These are phyloP conservation scores for Poecilia gillii DNA, from an alignment of 2,797 vertebrate genomes.

Conservation along the genomic window DNA sequence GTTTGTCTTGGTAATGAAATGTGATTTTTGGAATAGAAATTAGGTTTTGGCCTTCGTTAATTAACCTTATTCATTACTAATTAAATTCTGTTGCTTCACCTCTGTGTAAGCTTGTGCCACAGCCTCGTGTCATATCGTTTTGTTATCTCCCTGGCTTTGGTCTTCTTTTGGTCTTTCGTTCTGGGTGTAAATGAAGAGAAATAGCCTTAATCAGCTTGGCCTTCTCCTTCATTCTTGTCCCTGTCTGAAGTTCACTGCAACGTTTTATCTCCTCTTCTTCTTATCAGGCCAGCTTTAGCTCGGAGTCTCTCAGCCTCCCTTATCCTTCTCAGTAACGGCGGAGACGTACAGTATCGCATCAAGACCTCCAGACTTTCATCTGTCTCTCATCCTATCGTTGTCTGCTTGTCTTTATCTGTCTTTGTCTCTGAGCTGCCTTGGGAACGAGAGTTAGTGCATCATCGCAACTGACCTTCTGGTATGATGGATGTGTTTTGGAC, in stretches of 20 bases:
- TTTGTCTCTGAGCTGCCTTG: slow-evolving; percentile 13
- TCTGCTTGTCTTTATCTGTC: slow-evolving; percentile 30
- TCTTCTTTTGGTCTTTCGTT: slow-evolving; percentile 33
- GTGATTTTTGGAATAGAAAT: background rate
- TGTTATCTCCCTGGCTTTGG: slow-evolving; percentile 36
- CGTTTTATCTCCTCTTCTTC: slow-evolving; percentile 54
- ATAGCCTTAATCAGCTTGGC: slow-evolving; percentile 39
- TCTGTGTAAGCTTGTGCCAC: slow-evolving; percentile 33
- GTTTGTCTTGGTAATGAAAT: background rate
- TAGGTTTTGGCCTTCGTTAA: background rate
- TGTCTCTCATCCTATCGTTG: slow-evolving; percentile 30
- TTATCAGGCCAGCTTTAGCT: slow-evolving; percentile 62
- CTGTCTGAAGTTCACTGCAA: slow-evolving; percentile 49
- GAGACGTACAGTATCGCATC: slow-evolving; percentile 49
- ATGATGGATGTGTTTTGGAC: slow-evolving; percentile 5
- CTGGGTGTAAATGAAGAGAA: slow-evolving; percentile 28
- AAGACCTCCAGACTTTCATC: slow-evolving; percentile 43
- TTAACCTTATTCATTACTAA: background rate
- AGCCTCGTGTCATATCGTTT: slow-evolving; percentile 19
- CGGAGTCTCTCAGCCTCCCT: slow-evolving; percentile 61
- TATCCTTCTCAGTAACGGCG: slow-evolving; percentile 39
- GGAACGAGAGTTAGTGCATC: slow-evolving; percentile 14
- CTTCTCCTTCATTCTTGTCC: slow-evolving; percentile 40
- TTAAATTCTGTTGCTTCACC: background rate
- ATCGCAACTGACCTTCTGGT: background rate